Evolutionary conservation across 2,888 invertebrate genomes (phyloP).

Genomic region (Leptogaster cylindrica): DNA sequence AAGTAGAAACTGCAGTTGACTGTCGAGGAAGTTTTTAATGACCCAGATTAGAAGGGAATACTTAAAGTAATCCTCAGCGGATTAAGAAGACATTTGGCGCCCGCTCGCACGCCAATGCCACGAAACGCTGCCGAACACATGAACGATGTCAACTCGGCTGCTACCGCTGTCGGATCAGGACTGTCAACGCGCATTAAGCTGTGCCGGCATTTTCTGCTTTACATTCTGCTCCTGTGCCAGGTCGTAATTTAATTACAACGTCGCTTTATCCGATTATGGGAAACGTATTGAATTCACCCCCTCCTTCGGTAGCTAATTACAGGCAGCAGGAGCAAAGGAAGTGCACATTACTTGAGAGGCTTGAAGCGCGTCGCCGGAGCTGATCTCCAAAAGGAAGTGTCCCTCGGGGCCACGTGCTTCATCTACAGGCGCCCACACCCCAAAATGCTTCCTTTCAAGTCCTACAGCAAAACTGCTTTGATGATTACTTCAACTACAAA

Average conservation of each 20-base stretch:
- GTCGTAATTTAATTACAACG: slow-evolving; percentile 19
- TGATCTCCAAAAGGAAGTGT: no score
- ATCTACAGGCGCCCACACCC: no score
- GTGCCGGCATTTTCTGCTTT: background rate
- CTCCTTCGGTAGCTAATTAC: background rate
- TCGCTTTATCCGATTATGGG: slow-evolving; percentile 30
- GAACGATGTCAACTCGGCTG: slow-evolving; percentile 5
- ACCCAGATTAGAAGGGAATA: slow-evolving; percentile 23
- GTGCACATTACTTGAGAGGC: no score
- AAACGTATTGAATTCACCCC: background rate
- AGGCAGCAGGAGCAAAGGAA: background rate
- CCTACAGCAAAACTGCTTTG: no score
- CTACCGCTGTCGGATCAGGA: slow-evolving; percentile 32
- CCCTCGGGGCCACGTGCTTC: no score
- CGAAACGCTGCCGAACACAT: slow-evolving; percentile 9
- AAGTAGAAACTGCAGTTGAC: background rate
- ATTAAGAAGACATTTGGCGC: slow-evolving; percentile 43
- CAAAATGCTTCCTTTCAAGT: no score
- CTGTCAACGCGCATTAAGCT: slow-evolving; percentile 37
- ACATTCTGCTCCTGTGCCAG: background rate
- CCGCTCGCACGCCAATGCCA: slow-evolving; percentile 20
- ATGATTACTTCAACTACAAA: no score
- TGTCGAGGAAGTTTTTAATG: slow-evolving; percentile 12
- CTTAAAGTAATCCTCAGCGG: slow-evolving; percentile 36
- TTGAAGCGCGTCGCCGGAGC: no score